These are phyloP conservation scores for Coregonus sp. DNA, from an alignment of 2,797 vertebrate genomes.

Conservation along the genomic window DNA sequence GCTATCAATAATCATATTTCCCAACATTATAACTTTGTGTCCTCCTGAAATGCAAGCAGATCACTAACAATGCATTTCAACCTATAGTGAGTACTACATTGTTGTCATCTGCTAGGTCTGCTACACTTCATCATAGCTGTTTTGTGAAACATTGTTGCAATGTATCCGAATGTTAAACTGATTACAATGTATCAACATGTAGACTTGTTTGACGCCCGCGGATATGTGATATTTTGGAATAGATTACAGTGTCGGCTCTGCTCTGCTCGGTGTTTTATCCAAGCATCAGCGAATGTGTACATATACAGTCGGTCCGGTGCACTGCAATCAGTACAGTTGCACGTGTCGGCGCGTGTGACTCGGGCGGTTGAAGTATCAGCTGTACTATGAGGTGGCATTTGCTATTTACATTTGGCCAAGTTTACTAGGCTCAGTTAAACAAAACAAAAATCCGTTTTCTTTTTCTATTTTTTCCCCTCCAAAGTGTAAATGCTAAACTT, in stretches of 20 bases:
- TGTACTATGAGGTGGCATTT: slow-evolving; percentile 18
- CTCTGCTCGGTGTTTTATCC: background rate
- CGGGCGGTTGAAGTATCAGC: slow-evolving; percentile 19
- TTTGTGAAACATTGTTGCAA: background rate
- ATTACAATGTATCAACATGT: background rate
- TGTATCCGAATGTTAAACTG: background rate
- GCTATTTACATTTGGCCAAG: slow-evolving; percentile 8
- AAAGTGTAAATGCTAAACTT: background rate
- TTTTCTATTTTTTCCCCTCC: background rate
- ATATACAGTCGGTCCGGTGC: slow-evolving; percentile 31
- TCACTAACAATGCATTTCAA: background rate
- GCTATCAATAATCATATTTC: background rate
- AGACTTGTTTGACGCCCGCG: no score
- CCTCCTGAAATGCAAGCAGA: background rate
- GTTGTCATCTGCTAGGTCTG: background rate
- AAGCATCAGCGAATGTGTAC: slow-evolving; percentile 8
- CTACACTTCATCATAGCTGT: background rate
- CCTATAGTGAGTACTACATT: background rate
- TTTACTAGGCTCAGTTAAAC: background rate
- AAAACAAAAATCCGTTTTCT: slow-evolving; percentile 38
- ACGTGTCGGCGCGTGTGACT: slow-evolving; percentile 80
- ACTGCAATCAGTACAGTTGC: slow-evolving; percentile 68
- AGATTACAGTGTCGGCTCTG: no score
- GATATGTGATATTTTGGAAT: no score
- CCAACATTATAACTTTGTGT: background rate